phyloP scores from a whole-genome alignment of 2,888 invertebrate species.

The Epistrophe grossulariae region DNA sequence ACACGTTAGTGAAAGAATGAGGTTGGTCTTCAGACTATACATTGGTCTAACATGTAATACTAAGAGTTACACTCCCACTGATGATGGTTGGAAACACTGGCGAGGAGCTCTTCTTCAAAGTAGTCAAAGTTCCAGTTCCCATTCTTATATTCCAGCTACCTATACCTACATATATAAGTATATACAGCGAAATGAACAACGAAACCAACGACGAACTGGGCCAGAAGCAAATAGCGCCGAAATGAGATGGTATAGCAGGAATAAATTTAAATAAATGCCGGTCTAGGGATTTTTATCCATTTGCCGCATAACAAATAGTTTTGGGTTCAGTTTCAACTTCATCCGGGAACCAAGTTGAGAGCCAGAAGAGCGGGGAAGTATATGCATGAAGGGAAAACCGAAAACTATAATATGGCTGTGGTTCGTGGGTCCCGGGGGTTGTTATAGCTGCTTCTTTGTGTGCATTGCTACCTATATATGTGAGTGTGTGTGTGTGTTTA shows the following conservation, averaged over 20 bases:
- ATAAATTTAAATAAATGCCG: constrained; percentile 84
- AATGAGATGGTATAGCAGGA: constrained; percentile 82
- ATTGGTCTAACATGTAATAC: constrained; percentile 8
- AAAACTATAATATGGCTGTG: constrained; percentile 37
- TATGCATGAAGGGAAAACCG: background rate
- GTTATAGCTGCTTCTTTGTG: constrained; percentile 61
- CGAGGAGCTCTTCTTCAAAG: constrained; percentile 36
- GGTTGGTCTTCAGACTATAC: constrained; percentile 45
- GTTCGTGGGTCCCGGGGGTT: constrained; percentile 61
- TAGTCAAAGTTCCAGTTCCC: constrained; percentile 1
- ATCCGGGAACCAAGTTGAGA: constrained; percentile 13
- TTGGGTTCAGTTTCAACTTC: constrained; percentile 69
- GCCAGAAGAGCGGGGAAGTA: background rate
- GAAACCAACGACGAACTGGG: constrained; percentile 51
- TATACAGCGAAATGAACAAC: constrained; percentile 47
- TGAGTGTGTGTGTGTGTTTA: background rate
- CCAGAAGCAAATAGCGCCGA: constrained; percentile 80
- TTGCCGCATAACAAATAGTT: constrained; percentile 82
- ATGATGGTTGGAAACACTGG: background rate
- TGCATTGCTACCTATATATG: constrained; percentile 2
- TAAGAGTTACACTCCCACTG: background rate
- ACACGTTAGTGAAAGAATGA: constrained; percentile 46
- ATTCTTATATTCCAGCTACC: too few species aligned
- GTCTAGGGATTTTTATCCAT: constrained; percentile 84
- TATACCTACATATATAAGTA: too few species aligned